Evolutionary conservation across 2,888 invertebrate species (phyloP).

Genomic region (Cactoblastis cactorum): DNA sequence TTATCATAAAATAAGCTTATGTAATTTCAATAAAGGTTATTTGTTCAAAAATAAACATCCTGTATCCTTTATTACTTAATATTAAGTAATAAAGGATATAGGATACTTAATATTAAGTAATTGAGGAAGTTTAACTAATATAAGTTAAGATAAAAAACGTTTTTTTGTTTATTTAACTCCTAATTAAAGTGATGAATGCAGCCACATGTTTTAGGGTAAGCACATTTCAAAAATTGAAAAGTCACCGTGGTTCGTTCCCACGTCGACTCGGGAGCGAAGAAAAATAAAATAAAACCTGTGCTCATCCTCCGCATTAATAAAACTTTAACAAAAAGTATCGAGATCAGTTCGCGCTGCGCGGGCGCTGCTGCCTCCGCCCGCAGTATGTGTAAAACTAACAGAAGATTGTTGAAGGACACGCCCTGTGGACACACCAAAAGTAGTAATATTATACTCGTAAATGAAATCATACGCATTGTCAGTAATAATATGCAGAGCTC

Average conservation of each 20-base stretch:
- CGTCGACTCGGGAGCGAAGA: constrained; percentile 59
- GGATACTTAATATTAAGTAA: no score
- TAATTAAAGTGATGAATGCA: constrained; percentile 29
- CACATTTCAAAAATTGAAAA: constrained; percentile 49
- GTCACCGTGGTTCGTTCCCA: constrained; percentile 65
- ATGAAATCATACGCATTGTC: no score
- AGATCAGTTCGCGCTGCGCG: constrained; percentile 62
- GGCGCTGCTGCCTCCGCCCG: constrained; percentile 48
- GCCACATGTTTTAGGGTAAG: constrained; percentile 25
- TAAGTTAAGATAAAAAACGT: no score
- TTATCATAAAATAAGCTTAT: no score
- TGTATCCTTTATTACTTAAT: no score
- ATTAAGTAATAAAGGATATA: no score
- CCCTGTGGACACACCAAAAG: no score
- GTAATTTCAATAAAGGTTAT: no score
- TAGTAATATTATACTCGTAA: no score
- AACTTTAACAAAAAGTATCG: constrained; percentile 66
- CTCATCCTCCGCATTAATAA: constrained; percentile 62
- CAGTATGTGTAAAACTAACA: constrained; percentile 35
- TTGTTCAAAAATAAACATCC: no score
- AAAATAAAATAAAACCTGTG: constrained; percentile 68
- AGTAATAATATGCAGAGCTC: no score
- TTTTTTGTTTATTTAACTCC: constrained; percentile 18
- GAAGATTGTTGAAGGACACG: constrained; percentile 20
- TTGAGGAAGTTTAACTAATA: no score